Percentiles rank a stretch among this genome's conserved stretches.
Evolutionary conservation across 2,888 invertebrate genomes (phyloP).

Genomic region (Salpingus planirostris): DNA sequence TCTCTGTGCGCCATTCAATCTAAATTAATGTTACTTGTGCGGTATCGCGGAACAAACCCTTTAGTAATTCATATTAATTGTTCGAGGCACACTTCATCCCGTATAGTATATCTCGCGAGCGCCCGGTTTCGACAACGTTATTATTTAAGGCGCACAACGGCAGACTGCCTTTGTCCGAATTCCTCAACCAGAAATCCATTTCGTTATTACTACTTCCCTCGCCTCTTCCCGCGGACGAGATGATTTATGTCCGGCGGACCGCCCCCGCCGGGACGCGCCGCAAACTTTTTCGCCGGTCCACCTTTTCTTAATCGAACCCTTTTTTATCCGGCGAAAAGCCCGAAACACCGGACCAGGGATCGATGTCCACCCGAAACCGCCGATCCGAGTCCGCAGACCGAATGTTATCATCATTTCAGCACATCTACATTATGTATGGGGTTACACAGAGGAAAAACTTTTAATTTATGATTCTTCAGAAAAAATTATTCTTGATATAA

Average conservation of each 20-base stretch:
- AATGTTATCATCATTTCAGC: too few relatives aligned
- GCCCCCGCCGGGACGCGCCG: neutral
- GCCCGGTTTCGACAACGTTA: slow-evolving; percentile 18
- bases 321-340: too few relatives aligned
- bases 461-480: too few relatives aligned
- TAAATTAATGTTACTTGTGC: slow-evolving; percentile 37
- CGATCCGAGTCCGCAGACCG: too few relatives aligned
- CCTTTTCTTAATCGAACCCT: too few relatives aligned
- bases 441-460: too few relatives aligned
- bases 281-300: too few relatives aligned
- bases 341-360: too few relatives aligned
- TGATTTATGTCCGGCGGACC: slow-evolving; percentile 10
- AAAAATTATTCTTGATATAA: too few relatives aligned
- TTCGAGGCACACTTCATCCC: slow-evolving; percentile 27
- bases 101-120: slow-evolving; percentile 17
- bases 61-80: slow-evolving; percentile 36
- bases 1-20: slow-evolving; percentile 28
- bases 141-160: slow-evolving; percentile 17
- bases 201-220: slow-evolving; percentile 14
- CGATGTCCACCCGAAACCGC: too few relatives aligned
- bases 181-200: slow-evolving; percentile 15
- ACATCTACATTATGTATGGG: too few relatives aligned
- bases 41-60: slow-evolving; percentile 32
- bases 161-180: slow-evolving; percentile 14
- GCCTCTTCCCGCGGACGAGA: slow-evolving; percentile 6